A percentile compares a stretch with the other conserved stretches of the same genome.
Conservation (phyloP, 1,140 invertebrate genomes). For the Hylyphantes graminicola region DNA sequence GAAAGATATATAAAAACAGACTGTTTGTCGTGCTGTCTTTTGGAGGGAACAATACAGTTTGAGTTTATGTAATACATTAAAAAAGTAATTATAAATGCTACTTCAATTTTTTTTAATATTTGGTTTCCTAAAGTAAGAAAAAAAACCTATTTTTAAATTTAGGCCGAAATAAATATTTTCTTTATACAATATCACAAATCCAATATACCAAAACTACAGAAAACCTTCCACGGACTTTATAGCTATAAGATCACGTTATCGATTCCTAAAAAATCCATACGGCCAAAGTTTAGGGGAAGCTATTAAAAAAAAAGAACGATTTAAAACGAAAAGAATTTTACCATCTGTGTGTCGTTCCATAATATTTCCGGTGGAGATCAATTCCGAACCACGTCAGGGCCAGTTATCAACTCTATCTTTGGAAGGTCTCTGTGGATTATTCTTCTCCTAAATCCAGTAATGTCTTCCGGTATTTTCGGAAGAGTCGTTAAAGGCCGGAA, state of each 20-base stretch:
- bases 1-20: too few species aligned
- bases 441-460: constrained; percentile 55
- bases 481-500: constrained; percentile 52
- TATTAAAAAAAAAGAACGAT: constrained; percentile 20
- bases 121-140: too few species aligned
- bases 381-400: constrained; percentile 17
- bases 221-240: constrained; percentile 1
- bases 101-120: too few species aligned
- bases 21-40: too few species aligned
- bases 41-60: too few species aligned
- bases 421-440: constrained; percentile 37
- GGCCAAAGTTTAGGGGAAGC: not conserved
- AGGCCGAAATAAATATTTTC: too few species aligned
- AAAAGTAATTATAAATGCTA: too few species aligned
- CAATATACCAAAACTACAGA: too few species aligned
- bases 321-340: constrained; percentile 39
- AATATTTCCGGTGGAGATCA: constrained; percentile 54
- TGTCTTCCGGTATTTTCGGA: constrained; percentile 57
- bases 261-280: constrained; percentile 41
- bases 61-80: too few species aligned
- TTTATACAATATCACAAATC: too few species aligned
- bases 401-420: constrained; percentile 32
- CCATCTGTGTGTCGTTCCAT: constrained; percentile 33
- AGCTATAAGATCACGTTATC: constrained; percentile 22
- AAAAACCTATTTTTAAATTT: too few species aligned